Evolutionary conservation across 2,888 invertebrate species (phyloP), one percentile per base, ranked within the genome.

Genomic region (Cynaeus angustus): DNA sequence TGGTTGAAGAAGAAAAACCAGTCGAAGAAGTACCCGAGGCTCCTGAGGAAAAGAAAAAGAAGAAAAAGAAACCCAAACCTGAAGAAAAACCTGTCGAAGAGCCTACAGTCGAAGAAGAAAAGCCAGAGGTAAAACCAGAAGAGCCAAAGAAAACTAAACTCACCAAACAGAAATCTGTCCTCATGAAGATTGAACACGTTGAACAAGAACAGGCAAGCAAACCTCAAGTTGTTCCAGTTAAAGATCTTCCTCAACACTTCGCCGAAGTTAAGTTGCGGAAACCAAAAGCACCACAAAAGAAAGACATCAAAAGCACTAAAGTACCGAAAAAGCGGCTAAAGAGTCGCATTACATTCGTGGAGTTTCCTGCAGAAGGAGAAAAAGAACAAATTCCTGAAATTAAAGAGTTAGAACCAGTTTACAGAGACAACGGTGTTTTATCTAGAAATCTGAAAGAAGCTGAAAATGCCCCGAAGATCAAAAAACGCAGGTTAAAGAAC

Each of bases 301-400:
- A 82, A 74, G 82, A 82, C 73, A 71, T 69, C 1, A 77, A 78
- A 61, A 68, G 68, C 88, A 78, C 72, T 0, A 80, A 78, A 73
- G 83, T 93, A 64, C 92, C 91, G 0, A 92, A 91, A 82, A 86
- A 92, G 58, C 87, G 91, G 79, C 84, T 94, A 0, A 92, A 91
- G 79, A 93, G 93, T 81, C 88, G 91, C 74, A 91, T 94, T n/a
- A 87, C 85, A 43, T 88, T 87, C 75, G 82, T 87, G 1, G 85
- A 86, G 56, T 87, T 87, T 72, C 85, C 86, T 37, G 83, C 85
- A 13, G 14, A 71, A 50, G 73, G 71, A 16, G 83, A 84, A 79
- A 41, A 75, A 43, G 83, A 84, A 74, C 77, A 81, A 56, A 72
- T 78, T 55, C 82, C 85, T 3, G 71, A 79, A 21, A 81, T 85